Evolutionary conservation across 2,888 invertebrate species (phyloP).

Genomic region (Drosophila atripex): DNA sequence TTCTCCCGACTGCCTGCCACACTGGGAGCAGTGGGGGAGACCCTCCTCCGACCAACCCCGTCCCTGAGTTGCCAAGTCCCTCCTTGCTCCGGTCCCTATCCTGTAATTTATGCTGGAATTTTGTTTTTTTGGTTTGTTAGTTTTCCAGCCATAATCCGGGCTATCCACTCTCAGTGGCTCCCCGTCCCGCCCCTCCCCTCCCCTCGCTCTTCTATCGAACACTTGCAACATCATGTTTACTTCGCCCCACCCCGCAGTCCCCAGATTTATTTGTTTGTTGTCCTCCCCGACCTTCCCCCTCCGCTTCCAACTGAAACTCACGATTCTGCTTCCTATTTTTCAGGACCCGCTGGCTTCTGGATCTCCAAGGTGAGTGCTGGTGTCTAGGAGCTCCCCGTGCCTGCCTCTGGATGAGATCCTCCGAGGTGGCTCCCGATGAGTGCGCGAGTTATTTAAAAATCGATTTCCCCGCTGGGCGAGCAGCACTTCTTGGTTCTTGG

Average conservation of each 20-base stretch:
- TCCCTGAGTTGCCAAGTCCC: too few species aligned
- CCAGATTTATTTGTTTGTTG: constrained; percentile 25
- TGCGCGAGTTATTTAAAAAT: neutral
- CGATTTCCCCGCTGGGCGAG: neutral
- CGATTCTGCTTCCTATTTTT: constrained; percentile 9
- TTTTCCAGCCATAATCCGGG: constrained; percentile 38
- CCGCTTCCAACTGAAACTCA: neutral
- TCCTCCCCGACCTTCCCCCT: neutral
- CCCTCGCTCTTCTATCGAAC: constrained; percentile 25
- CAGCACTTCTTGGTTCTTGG: constrained; percentile 34
- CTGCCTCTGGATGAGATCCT: constrained; percentile 10
- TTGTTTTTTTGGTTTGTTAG: constrained; percentile 69
- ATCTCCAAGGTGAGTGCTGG: too few species aligned
- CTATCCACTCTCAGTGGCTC: constrained; percentile 16
- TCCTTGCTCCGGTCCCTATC: neutral
- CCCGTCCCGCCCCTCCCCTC: neutral
- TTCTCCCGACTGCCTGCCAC: constrained; percentile 2
- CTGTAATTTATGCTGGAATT: constrained; percentile 63
- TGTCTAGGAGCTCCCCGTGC: too few species aligned
- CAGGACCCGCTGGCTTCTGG: neutral
- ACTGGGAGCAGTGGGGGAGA: neutral
- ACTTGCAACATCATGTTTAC: constrained; percentile 39
- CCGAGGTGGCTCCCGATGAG: constrained; percentile 3
- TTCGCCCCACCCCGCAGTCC: constrained; percentile 1
- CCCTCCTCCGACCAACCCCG: too few species aligned